A percentile compares a stretch with the other conserved stretches of the same genome.
These are phyloP conservation scores for Pyrocephalus nanus DNA, from an alignment of 2,797 vertebrate genomes.

Conservation along the genomic window DNA sequence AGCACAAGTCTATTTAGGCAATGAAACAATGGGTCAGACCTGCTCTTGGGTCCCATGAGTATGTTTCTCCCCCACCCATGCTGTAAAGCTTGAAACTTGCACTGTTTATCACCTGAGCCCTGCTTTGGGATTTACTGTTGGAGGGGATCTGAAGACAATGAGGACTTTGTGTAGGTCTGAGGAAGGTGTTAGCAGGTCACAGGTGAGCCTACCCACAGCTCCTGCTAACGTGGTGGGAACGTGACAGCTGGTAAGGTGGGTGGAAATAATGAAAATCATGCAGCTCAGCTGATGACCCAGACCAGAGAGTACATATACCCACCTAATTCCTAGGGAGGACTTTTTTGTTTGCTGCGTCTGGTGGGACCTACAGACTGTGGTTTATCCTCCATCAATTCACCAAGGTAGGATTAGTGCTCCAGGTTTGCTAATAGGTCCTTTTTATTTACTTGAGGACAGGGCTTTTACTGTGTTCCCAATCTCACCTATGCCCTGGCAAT, in stretches of 20 bases:
- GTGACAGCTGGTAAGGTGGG: neutral
- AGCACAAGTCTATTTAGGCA: fast-evolving
- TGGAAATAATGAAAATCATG: neutral
- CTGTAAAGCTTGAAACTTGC: neutral
- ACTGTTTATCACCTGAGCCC: neutral
- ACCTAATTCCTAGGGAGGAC: fast-evolving
- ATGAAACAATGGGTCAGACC: neutral
- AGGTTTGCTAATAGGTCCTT: fast-evolving
- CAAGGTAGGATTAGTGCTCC: neutral
- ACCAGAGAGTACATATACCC: neutral
- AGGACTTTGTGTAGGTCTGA: neutral
- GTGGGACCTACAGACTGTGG: fast-evolving
- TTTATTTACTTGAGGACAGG: neutral
- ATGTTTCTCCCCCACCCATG: fast-evolving
- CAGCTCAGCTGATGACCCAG: neutral
- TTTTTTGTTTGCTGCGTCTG: neutral
- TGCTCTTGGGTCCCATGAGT: neutral
- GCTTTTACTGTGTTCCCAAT: neutral
- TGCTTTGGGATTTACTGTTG: neutral
- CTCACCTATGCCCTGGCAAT: neutral
- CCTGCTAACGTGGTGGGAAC: neutral
- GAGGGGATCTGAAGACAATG: neutral
- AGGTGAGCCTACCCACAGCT: neutral
- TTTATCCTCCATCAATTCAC: neutral
- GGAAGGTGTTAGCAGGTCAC: neutral